Base-by-base conservation (phyloP, 2,888 invertebrate species). In the Apodemia duryi region DNA sequence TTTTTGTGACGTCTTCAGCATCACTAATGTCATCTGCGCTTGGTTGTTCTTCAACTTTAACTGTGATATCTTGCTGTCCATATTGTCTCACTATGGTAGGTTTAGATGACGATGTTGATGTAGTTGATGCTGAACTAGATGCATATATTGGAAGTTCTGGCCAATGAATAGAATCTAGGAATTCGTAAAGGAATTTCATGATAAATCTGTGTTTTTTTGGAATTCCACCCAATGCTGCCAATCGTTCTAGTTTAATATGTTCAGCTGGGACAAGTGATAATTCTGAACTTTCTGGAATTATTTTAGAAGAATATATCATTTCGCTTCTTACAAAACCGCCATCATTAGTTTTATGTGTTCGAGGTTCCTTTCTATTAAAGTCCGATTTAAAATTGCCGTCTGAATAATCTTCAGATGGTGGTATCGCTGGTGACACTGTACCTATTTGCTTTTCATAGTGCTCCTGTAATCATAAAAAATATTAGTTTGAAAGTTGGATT, bases 391-490 rank as follows among this genome's bases (percentile, higher is more conserved):
- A 28, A 62, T 6, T 46, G 28, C 43, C 2, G 2, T 11, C 2
- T 62, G 11, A 41, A 11, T 43, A 28, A 4, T 9, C 21, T 29
- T 13, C 13, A 29, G 29, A 43, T 29, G n/a, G 4, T 4, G 71
- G 73, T 9, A 67, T 21, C 6, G 75, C 75, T 9, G 89, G 85
- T 13, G 80, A 82, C 6, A 88, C 79, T 21, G 83, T 84, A 21
- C 77, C 77, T 64, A 91, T 74, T 62, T 86, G 87, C 66, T 71
- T 73, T 69, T 91, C 91, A 63, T 86, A 74, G 10, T 69, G 79
- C 70, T 89, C 85, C 90, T 91, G 68, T 49, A 68, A 70, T 46
- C 62, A 61, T 43, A n/a, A 64, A 63, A 66, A 29, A 62, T 43
- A 41, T 11, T 11, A 43, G 43, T 11, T 43, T 43, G 11, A 43